Base-by-base conservation (phyloP, 92 coral and sea anemone genomes). In the Anthopleura xanthogrammica region DNA sequence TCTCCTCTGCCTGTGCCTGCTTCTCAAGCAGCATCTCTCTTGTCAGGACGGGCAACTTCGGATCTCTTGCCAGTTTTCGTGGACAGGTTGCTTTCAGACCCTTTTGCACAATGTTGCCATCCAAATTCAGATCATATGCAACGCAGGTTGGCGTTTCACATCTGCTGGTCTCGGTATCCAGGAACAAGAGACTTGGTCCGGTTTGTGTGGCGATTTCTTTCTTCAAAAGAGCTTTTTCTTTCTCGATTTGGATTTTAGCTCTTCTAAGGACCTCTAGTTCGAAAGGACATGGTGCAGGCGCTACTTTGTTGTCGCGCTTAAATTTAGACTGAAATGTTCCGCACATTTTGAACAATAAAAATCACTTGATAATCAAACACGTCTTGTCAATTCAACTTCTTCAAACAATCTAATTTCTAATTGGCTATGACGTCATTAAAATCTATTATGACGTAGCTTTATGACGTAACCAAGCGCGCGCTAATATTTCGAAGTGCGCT, bases 21-120 rank as follows among this genome's bases (percentile, higher is more conserved):
- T 71, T 71, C 29, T 71, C 41, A 41, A 71, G 76, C 42, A 71
- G 76, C 76, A 71, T 71, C 46, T 71, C 76, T 71, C 42, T 29
- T 29, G 76, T 71, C 46, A 71, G 46, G 41, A 29, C 46, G 19
- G 62, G 62, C 62, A 57, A 57, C 16, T 57, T 14, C 16, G 62
- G n/a, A 13, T 57, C 62, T 14, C 62, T 57, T 57, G 62, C 20
- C n/a, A 57, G 62, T 57, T 16, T 57, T 57, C 62, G 62, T 57
- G 62, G 41, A 41, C 62, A 19, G 62, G 17, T 13, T 57, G 62
- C 20, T 57, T 57, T 57, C 62, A 57, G 62, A 12, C 62, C 62
- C 16, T 57, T 57, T 14, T 14, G 62, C 62, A 57, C 19, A 57
- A 57, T 57, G 12, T 57, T 57, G 16, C 62, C 62, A 57, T 57